phyloP scores from a whole-genome alignment of 2,888 invertebrate species.

The Sinohyriopsis cumingii region DNA sequence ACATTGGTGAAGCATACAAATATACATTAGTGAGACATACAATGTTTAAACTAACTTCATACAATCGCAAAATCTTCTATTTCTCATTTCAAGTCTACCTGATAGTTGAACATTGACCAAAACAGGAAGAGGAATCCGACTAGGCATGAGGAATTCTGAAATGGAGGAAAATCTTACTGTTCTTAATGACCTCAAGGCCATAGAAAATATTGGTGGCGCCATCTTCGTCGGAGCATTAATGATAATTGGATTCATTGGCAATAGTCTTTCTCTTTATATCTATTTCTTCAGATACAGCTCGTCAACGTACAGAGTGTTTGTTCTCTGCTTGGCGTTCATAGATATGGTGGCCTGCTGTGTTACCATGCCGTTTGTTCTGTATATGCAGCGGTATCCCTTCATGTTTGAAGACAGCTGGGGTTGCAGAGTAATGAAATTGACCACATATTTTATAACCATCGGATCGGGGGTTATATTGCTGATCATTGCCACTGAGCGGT shows the following conservation, averaged over 20 bases:
- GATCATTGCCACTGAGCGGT: constrained; percentile 6
- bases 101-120: too few relatives aligned
- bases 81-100: too few relatives aligned
- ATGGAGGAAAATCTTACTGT: too few relatives aligned
- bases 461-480: constrained; percentile 2
- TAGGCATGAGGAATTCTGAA: too few relatives aligned
- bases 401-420: constrained; percentile 2
- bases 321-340: constrained; percentile 5
- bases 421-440: constrained; percentile 1
- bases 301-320: constrained; percentile 5
- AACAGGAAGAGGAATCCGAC: too few relatives aligned
- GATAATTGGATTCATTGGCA: constrained; percentile 9
- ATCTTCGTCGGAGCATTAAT: constrained; percentile 4
- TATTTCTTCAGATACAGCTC: constrained; percentile 5
- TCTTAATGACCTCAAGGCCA: too few relatives aligned
- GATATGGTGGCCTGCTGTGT: constrained; percentile 7
- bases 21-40: too few relatives aligned
- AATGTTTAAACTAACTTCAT: too few relatives aligned
- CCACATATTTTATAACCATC: neutral
- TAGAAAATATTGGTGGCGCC: too few relatives aligned
- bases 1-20: too few relatives aligned
- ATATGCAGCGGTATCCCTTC: constrained; percentile 6
- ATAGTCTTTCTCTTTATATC: constrained; percentile 7
- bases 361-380: constrained; percentile 4
- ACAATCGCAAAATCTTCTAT: too few relatives aligned